Base-by-base conservation (phyloP, 2,113 vertebrate genomes). In the Acrocephalus kingi region DNA sequence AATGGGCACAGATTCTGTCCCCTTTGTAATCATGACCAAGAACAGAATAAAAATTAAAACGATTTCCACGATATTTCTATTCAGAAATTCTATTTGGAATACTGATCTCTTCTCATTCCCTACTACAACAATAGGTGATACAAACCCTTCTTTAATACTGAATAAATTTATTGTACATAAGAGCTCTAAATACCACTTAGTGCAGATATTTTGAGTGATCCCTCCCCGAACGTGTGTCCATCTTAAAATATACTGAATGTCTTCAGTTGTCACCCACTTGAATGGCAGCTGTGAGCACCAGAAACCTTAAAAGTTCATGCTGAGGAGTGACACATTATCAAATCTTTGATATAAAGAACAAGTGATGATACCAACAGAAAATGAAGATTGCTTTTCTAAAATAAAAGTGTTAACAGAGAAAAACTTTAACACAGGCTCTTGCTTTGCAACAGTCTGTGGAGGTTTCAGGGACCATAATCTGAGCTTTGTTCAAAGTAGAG, bases 261-360 rank as follows among this genome's bases (percentile, higher is more conserved):
- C 55, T 93, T 90, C 94, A 90, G 67, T 68, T 94, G 67, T 85
- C 79, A 79, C 61, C 51, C 75, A 63, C 71, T 87, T 62, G 35
- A 91, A 81, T 33, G 62, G 74, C 93, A 94, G 72, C 85, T 91
- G 52, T 48, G 90, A 90, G 68, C 76, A 93, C 61, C 79, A 88
- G 63, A 80, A 94, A 88, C 76, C 67, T 64, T 45, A 28, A 46
- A 86, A 84, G 66, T 67, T 93, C 3, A 2, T 5, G 2, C 66
- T 91, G 41, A 93, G 73, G 49, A 91, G 15, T 55, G 59, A 56
- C 54, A 61, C 58, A 28, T 46, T 51, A 74, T n/a, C 56, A 84
- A 49, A 71, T 55, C 52, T 92, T 73, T 68, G 55, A 43, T 78
- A 61, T 12, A 58, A 79, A 75, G 81, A 87, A 78, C 39, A 68